Base-by-base conservation (phyloP, 2,888 invertebrate species). In the Syrphus vitripennis region DNA sequence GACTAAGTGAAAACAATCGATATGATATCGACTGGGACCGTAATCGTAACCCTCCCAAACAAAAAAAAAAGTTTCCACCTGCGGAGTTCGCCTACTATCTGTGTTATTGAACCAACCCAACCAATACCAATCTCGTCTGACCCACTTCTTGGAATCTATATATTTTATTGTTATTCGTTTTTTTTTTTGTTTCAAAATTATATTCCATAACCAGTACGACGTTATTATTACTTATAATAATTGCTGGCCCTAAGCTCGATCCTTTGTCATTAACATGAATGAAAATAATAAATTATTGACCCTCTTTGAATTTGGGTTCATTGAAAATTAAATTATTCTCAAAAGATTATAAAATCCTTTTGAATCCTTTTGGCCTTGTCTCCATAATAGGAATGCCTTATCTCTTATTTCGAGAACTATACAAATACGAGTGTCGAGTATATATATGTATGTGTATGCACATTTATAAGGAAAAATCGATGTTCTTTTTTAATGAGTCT, bases 241-340 rank as follows among this genome's bases (percentile, higher is more conserved):
- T 67, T 50, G 45, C 16, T 42, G n/a, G 63, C 67, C 50, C 34
- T n/a, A 50, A 67, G 50, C 50, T n/a, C 9, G 6, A 67, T 10
- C 48, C 31, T 67, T 67, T 67, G 48, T 48, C 29, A 31, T 67
- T 21, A 50, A 50, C 67, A 50, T 67, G 21, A 67, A 67, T 10
- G 48, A 34, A 67, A 34, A 34, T 50, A 50, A 67, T 34, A 34
- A 67, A 67, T 50, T 67, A 67, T 34, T 50, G 50, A 34, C 50
- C 24, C 34, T 37, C 29, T 50, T 67, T 34, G 34, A 24, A 34
- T 48, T 50, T n/a, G 14, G 42, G 50, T 48, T 67, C 19, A 67
- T 48, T 65, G 50, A 37, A 67, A 67, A 67, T 67, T 67, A 50
- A 67, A 50, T 67, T 67, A 48, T 67, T 48, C 45, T 48, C 31